phyloP scores from a whole-genome alignment of 1,140 invertebrate genomes.

The Bombus picipes region DNA sequence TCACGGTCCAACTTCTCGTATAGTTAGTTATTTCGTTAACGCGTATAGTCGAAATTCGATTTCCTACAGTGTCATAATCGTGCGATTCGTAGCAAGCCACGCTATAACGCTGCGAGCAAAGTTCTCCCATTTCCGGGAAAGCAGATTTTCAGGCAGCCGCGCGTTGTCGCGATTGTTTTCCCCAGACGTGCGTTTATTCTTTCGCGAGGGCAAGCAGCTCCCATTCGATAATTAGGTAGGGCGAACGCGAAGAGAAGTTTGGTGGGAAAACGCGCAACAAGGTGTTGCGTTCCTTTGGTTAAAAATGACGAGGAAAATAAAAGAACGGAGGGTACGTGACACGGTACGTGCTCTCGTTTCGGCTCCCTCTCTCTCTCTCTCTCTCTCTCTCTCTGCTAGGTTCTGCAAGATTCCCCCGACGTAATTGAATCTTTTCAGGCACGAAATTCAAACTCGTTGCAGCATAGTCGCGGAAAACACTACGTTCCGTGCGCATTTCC shows the following conservation, averaged over 20 bases:
- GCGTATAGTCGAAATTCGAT: background rate
- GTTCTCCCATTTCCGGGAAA: background rate
- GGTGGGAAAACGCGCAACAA: background rate
- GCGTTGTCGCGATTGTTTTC: background rate
- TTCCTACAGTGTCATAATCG: background rate
- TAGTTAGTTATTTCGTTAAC: background rate
- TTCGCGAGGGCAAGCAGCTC: background rate
- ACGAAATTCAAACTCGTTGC: conserved; percentile 73
- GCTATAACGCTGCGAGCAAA: background rate
- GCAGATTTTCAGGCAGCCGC: background rate
- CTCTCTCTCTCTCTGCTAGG: background rate
- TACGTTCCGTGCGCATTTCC: background rate
- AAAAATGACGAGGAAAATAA: conserved; percentile 4
- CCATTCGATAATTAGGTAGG: conserved; percentile 1
- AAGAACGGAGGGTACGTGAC: conserved; percentile 9
- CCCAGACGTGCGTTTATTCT: background rate
- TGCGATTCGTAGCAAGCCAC: background rate
- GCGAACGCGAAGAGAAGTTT: background rate
- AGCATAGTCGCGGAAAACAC: conserved; percentile 1
- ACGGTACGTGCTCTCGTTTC: conserved; percentile 37
- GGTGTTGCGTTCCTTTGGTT: background rate
- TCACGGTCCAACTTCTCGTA: too few species aligned
- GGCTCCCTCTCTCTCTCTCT: too few species aligned
- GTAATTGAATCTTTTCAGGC: conserved; percentile 74
- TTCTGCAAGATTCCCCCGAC: conserved; percentile 65